Evolutionary conservation across 2,113 vertebrate genomes (phyloP), one percentile per base, ranked within the genome.

Genomic region (Tetrao urogallus): DNA sequence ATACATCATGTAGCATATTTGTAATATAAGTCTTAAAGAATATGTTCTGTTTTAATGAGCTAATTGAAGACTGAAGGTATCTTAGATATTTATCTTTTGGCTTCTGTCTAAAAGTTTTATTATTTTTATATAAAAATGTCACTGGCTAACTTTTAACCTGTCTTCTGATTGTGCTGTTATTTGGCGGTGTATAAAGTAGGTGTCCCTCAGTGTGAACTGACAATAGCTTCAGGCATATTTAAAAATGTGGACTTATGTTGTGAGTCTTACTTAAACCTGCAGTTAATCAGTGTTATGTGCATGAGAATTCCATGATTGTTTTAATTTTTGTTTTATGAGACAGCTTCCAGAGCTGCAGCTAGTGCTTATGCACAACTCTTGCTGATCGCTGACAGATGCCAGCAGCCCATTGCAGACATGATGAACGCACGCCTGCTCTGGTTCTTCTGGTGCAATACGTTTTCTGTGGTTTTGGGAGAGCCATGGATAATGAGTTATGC

Each of bases 81-180:
- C 96, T 93, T 93, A 98, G 92, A 97, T 98, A 97, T 97, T 97
- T 98, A 98, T 97, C 97, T 97, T 97, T 98, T 97, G 95, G 96
- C 96, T 98, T 95, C 97, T 97, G 95, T 97, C 97, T 97, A 96
- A 96, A 96, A 97, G 94, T 95, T 97, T 95, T 94, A 97, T 98
- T 98, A 98, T 98, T 98, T 98, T 98, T 98, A 97, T 98, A 98
- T 60, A 38, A 17, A 98, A 97, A 97, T 95, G 97, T 95, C 95
- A 92, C 92, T 86, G 96, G 92, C 97, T 97, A 89, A 96, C 97
- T 98, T 98, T 97, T 98, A 97, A 98, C 87, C 94, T 94, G 95
- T 95, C 94, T 96, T 97, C 93, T 98, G 96, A 97, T 87, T 93
- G 82, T 97, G 86, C 84, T 95, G 88, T 97, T 90, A 83, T 93